Evolutionary conservation across 2,888 invertebrate species (phyloP), one percentile per base, ranked within the genome.

Genomic region (Lycaena phlaeas): DNA sequence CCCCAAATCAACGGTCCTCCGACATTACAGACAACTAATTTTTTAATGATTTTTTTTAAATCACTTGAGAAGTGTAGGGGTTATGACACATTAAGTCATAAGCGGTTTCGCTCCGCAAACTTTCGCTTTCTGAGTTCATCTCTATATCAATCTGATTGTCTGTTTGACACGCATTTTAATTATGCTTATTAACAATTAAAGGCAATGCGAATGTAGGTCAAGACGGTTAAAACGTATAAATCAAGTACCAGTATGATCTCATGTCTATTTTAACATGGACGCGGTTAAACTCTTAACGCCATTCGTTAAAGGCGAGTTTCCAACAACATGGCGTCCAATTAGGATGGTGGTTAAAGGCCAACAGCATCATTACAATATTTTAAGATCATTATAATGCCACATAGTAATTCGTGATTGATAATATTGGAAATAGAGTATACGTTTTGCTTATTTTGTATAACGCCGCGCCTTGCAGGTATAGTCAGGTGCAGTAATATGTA

Each of bases 131-230:
- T 27, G 15, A 38, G 17, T 15, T 27, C 17, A 27, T 38, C 37
- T 27, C 37, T 38, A 43, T 40, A 49, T 40, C 44, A 48, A 43
- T 41, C 39, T 39, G 40, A 49, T 42, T 49, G 52, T 49, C 56
- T 54, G 56, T 56, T 74, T 76, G 68, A 74, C 72, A 70, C 78
- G 78, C 79, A 72, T 73, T 82, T 79, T 81, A 81, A 82, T 81
- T 78, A 81, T 77, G 71, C 81, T 78, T 79, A 82, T 82, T 78
- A 82, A 76, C 82, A 84, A 84, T 84, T 81, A 82, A 75, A 78
- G 71, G 73, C 78, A 78, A 77, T 76, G 55, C 69, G 61, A 71
- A 82, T 73, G 68, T 84, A 56, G 82, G 82, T 79, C 82, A 81
- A 79, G 79, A 64, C 75, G 75, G 73, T 76, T 78, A 71, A 71